Conservation (phyloP, 1,140 invertebrate genomes). For the Leguminivora glycinivorella region DNA sequence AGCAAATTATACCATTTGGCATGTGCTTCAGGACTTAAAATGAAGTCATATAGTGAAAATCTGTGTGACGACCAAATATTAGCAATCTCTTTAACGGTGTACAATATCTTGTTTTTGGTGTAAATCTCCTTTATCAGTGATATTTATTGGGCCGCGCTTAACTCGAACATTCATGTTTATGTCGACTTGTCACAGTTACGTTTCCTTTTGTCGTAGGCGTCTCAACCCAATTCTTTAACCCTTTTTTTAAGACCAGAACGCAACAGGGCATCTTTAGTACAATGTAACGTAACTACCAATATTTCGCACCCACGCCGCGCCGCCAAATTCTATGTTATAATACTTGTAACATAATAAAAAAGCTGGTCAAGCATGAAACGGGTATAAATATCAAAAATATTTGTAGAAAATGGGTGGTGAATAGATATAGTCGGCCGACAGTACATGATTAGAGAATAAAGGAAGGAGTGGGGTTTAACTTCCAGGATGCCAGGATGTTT, state of each 20-base stretch:
- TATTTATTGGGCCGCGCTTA: conserved; percentile 21
- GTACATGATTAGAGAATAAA: too few relatives aligned
- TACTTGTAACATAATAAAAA: conserved; percentile 8
- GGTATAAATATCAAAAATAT: neutral
- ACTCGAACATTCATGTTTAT: conserved; percentile 23
- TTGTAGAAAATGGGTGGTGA: neutral
- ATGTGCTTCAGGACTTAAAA: neutral
- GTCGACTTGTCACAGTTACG: conserved; percentile 16
- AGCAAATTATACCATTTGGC: too few relatives aligned
- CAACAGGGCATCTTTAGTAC: conserved; percentile 15
- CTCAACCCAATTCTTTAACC: conserved; percentile 19
- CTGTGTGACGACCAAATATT: conserved; percentile 2
- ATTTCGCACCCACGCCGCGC: conserved; percentile 27
- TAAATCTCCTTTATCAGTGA: conserved; percentile 24
- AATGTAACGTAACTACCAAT: conserved; percentile 24
- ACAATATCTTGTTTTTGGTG: conserved; percentile 19
- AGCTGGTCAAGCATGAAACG: neutral
- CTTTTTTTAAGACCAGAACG: neutral
- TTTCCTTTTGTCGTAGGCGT: conserved; percentile 28
- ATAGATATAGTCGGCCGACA: too few relatives aligned
- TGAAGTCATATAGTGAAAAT: neutral
- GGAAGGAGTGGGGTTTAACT: too few relatives aligned
- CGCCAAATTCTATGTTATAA: conserved; percentile 27
- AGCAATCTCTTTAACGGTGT: conserved; percentile 1
- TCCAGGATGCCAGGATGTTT: too few relatives aligned